These are phyloP conservation scores for Drosophila melanogaster DNA, from an alignment of 1,140 invertebrate genomes.

Conservation along the genomic window DNA sequence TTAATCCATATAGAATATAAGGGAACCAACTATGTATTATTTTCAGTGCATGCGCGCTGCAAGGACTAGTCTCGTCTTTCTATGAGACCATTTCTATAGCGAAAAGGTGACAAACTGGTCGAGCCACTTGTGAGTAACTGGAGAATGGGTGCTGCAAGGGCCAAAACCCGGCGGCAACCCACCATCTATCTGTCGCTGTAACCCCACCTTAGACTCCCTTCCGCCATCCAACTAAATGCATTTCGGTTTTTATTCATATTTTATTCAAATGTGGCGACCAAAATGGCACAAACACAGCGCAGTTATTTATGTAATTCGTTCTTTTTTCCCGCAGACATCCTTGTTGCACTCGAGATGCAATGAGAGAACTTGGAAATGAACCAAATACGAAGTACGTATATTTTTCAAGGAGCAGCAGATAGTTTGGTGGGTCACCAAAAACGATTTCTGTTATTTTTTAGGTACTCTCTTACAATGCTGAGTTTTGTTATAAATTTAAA, in stretches of 20 bases:
- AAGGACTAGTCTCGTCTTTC: slow-evolving; percentile 18
- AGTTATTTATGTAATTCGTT: slow-evolving; percentile 76
- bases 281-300: slow-evolving; percentile 79
- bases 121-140: slow-evolving; percentile 22
- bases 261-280: slow-evolving; percentile 80
- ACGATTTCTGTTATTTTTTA: background rate
- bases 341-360: slow-evolving; percentile 38
- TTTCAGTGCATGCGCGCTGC: background rate
- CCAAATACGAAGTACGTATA: slow-evolving; percentile 42
- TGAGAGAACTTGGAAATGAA: slow-evolving; percentile 37
- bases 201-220: slow-evolving; percentile 30
- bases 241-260: slow-evolving; percentile 81
- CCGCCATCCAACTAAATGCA: slow-evolving; percentile 67
- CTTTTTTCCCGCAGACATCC: slow-evolving; percentile 11
- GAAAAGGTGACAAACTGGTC: slow-evolving; percentile 78
- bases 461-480: background rate
- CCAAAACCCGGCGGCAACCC: background rate
- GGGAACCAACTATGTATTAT: background rate
- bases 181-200: slow-evolving; percentile 19
- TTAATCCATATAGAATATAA: background rate
- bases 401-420: slow-evolving; percentile 19
- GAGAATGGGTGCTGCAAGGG: background rate
- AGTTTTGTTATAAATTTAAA: background rate
- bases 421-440: slow-evolving; percentile 9
- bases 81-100: slow-evolving; percentile 59